Percentiles rank a stretch among this genome's conserved stretches.
Evolutionary conservation across 2,113 vertebrate genomes (phyloP).

Genomic region (Chlorodrepanis virens): DNA sequence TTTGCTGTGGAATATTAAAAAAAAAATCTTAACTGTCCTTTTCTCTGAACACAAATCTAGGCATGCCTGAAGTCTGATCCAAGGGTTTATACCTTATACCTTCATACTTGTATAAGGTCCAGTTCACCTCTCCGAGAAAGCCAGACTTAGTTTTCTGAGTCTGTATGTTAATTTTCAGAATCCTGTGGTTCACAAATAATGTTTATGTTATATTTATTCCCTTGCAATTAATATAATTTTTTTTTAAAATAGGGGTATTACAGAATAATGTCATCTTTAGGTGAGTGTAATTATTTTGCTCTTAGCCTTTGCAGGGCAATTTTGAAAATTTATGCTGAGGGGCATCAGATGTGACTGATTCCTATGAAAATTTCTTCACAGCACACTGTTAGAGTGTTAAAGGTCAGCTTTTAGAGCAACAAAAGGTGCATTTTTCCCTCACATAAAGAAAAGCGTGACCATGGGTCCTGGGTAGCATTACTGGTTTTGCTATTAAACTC

Average conservation of each 20-base stretch:
- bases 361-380: background rate
- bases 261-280: background rate
- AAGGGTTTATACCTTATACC: background rate
- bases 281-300: background rate
- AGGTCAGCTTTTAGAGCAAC: background rate
- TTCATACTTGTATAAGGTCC: background rate
- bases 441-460: background rate
- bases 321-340: background rate
- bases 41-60: background rate
- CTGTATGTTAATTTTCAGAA: background rate
- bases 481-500: background rate
- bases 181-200: background rate
- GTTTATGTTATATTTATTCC: background rate
- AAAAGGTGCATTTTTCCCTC: background rate
- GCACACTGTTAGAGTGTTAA: background rate
- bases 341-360: background rate
- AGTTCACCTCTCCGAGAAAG: background rate
- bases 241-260: background rate
- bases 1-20: background rate
- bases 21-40: background rate
- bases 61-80: background rate
- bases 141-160: background rate
- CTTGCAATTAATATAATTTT: background rate
- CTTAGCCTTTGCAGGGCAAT: background rate
- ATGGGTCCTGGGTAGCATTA: background rate